Percentiles rank a stretch among this genome's conserved stretches.
These are phyloP conservation scores for Zingel zingel DNA, from an alignment of 2,113 vertebrate species.

Conservation along the genomic window DNA sequence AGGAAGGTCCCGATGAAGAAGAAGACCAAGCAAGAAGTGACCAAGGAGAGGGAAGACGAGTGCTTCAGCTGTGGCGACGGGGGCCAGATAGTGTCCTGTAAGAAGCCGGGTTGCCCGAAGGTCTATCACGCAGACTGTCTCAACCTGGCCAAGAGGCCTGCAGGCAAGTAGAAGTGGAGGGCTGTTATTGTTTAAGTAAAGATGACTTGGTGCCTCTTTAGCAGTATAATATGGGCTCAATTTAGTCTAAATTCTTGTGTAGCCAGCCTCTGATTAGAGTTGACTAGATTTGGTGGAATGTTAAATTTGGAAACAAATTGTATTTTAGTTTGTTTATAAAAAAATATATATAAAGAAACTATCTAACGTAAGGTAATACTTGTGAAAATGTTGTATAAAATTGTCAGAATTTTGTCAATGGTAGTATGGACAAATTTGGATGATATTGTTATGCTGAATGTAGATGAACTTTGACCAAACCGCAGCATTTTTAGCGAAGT, in stretches of 20 bases:
- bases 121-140: slow-evolving; percentile 98
- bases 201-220: no score
- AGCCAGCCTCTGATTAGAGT: background rate
- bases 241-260: background rate
- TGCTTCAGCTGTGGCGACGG: slow-evolving; percentile 98
- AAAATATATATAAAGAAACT: background rate
- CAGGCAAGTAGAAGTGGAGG: slow-evolving; percentile 84
- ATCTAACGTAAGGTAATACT: background rate
- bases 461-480: background rate
- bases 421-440: background rate
- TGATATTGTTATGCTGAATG: background rate
- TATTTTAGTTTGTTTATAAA: background rate
- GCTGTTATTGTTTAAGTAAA: background rate
- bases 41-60: slow-evolving; percentile 96
- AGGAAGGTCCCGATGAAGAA: slow-evolving; percentile 89
- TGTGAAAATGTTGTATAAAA: background rate
- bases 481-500: background rate
- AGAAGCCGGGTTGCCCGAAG: slow-evolving; percentile 97
- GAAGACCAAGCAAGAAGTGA: slow-evolving; percentile 90
- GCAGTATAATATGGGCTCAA: no score
- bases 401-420: background rate
- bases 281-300: background rate
- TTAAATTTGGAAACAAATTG: background rate
- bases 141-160: slow-evolving; percentile 95
- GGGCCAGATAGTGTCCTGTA: slow-evolving; percentile 96